Percentiles rank a stretch among this genome's conserved stretches.
These are phyloP conservation scores for Lysiphlebus fabarum DNA, from an alignment of 1,140 invertebrate species.

Conservation along the genomic window DNA sequence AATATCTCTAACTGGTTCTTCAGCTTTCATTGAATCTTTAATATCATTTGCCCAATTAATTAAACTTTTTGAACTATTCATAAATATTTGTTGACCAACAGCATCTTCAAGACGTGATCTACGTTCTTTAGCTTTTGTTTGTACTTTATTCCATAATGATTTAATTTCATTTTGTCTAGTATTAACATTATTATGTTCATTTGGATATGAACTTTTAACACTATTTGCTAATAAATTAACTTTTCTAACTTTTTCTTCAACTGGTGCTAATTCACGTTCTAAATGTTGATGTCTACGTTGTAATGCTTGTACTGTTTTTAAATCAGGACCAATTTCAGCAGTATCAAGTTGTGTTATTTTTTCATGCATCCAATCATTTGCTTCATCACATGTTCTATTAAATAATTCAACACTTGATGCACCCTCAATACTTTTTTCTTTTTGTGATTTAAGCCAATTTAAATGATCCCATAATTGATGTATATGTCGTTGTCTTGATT, in stretches of 20 bases:
- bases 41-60: constrained; percentile 75
- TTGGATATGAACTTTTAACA: constrained; percentile 88
- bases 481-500: constrained; percentile 76
- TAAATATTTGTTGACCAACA: constrained; percentile 92
- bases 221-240: constrained; percentile 76
- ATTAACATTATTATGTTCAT: constrained; percentile 82
- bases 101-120: constrained; percentile 82
- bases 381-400: constrained; percentile 88
- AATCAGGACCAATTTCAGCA: constrained; percentile 75
- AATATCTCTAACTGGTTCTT: constrained; percentile 81
- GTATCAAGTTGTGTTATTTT: constrained; percentile 84
- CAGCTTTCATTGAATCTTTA: constrained; percentile 77
- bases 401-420: constrained; percentile 93
- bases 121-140: constrained; percentile 78
- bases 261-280: constrained; percentile 83
- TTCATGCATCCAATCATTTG: constrained; percentile 90
- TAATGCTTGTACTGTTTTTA: constrained; percentile 86
- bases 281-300: constrained; percentile 87
- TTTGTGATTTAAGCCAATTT: constrained; percentile 83
- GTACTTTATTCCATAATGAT: constrained; percentile 82
- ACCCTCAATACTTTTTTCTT: constrained; percentile 88
- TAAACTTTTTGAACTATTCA: constrained; percentile 77
- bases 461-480: constrained; percentile 85
- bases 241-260: constrained; percentile 79
- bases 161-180: constrained; percentile 80